phyloP scores from a whole-genome alignment of 2,113 vertebrate species.

The Syngnathus floridae region DNA sequence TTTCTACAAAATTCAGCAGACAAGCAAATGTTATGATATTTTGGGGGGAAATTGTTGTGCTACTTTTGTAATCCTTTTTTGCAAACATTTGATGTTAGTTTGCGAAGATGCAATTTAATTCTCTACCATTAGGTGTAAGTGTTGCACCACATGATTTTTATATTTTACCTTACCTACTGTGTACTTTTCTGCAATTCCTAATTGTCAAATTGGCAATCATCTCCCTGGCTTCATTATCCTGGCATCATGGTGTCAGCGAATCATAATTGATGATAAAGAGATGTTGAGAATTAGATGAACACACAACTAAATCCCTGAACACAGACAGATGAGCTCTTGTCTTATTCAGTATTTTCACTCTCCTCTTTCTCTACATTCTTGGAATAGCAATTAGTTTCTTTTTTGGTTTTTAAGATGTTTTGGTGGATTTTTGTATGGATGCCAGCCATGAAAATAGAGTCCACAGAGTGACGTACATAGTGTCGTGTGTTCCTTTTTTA shows the following conservation, averaged over 20 bases:
- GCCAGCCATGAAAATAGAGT: not conserved
- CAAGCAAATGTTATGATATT: slow-evolving; percentile 41
- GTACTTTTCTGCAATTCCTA: not conserved
- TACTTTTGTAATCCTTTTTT: slow-evolving; percentile 1
- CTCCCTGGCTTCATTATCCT: not conserved
- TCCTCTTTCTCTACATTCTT: not conserved
- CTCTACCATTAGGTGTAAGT: slow-evolving; percentile 55
- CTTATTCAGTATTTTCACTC: not conserved
- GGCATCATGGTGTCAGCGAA: not conserved
- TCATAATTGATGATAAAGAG: slow-evolving; percentile 5
- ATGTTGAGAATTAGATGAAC: slow-evolving; percentile 11
- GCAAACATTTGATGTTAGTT: not conserved
- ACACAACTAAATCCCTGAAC: not conserved
- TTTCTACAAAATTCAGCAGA: too few species aligned
- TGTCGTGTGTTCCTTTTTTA: not conserved
- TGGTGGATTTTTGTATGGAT: too few species aligned
- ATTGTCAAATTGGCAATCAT: slow-evolving; percentile 8
- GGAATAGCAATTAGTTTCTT: not conserved
- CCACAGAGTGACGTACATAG: not conserved
- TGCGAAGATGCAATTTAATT: slow-evolving; percentile 19
- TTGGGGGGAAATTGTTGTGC: slow-evolving; percentile 30
- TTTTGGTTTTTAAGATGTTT: not conserved
- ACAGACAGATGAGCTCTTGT: not conserved
- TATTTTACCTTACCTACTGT: not conserved
- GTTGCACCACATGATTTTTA: slow-evolving; percentile 30